phyloP scores from a whole-genome alignment of 2,797 vertebrate species.

The Lutjanus campechanus region DNA sequence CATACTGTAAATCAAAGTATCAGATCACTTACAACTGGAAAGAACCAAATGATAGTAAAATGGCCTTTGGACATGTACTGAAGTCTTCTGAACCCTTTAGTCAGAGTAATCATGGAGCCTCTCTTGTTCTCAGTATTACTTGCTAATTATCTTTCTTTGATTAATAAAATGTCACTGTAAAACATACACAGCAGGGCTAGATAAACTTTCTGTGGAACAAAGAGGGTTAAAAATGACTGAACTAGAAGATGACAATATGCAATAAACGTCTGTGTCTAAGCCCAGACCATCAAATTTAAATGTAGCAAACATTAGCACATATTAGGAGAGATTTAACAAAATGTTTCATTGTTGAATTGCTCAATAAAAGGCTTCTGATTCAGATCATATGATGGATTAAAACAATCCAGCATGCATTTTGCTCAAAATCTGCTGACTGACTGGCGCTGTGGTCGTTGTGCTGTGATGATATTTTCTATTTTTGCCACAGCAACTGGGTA shows the following conservation, averaged over 20 bases:
- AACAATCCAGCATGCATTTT: constrained; percentile 12
- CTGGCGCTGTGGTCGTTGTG: constrained; percentile 1
- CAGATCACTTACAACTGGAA: too few species aligned
- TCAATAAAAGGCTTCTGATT: constrained; percentile 13
- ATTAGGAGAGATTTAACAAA: constrained; percentile 15
- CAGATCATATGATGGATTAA: constrained; percentile 20
- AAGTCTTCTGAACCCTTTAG: too few species aligned
- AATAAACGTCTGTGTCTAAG: constrained; percentile 9
- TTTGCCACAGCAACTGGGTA: neutral
- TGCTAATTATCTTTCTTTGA: too few species aligned
- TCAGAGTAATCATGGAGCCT: too few species aligned
- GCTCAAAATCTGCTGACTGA: constrained; percentile 12
- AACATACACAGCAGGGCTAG: too few species aligned
- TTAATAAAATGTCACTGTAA: too few species aligned
- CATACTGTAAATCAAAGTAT: too few species aligned
- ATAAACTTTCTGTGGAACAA: too few species aligned
- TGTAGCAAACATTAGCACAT: constrained; percentile 8
- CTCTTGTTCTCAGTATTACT: too few species aligned
- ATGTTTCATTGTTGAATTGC: constrained; percentile 9
- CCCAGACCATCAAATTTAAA: constrained; percentile 6
- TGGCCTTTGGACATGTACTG: too few species aligned
- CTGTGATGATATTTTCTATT: constrained; percentile 3
- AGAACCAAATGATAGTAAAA: too few species aligned
- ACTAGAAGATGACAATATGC: neutral
- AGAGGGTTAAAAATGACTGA: neutral